Evolutionary conservation across 1,140 invertebrate species (phyloP).

Genomic region (Pogonognathellus flavescens): DNA sequence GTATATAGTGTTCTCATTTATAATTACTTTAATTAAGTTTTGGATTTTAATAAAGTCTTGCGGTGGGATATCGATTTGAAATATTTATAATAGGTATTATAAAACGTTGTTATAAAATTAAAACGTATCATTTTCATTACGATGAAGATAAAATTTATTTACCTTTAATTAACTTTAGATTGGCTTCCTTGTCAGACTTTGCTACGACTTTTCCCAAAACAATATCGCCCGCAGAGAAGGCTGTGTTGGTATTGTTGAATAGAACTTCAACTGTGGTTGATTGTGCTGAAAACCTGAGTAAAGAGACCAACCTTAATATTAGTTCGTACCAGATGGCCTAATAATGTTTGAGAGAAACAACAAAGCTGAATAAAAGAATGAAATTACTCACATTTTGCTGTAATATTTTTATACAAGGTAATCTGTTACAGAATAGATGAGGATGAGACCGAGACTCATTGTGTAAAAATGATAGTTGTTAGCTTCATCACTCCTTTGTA

Average conservation of each 20-base stretch:
- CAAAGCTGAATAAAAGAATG: no score
- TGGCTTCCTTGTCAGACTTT: not conserved
- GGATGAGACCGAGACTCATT: no score
- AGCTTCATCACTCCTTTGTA: no score
- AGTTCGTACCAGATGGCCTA: no score
- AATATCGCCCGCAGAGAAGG: not conserved
- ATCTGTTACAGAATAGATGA: no score
- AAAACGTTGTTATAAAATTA: not conserved
- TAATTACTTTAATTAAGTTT: no score
- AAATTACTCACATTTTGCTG: no score
- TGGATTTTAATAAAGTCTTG: not conserved
- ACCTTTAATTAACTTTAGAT: not conserved
- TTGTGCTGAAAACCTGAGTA: not conserved
- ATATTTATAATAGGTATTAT: not conserved
- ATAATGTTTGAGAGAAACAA: no score
- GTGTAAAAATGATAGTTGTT: no score
- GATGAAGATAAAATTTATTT: no score
- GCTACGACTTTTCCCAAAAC: not conserved
- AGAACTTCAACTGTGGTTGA: not conserved
- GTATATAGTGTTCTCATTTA: no score
- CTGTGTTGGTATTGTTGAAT: not conserved
- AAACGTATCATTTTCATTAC: not conserved
- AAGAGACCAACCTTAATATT: not conserved
- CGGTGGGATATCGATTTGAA: not conserved
- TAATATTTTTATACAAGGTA: no score